phyloP scores from a whole-genome alignment of 1,140 invertebrate species.

The Camponotus pennsylvanicus region DNA sequence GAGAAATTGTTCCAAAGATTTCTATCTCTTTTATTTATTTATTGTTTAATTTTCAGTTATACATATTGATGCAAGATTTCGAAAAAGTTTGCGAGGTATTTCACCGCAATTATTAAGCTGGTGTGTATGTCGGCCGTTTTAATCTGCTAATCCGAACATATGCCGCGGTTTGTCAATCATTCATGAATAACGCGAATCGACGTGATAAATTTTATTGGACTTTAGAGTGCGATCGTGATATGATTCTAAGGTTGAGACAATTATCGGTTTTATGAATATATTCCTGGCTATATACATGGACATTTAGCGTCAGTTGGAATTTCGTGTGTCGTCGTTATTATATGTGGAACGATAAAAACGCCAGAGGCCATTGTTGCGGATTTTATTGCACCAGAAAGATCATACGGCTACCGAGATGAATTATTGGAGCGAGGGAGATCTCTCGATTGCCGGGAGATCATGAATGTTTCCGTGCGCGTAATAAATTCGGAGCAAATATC shows the following conservation, averaged over 20 bases:
- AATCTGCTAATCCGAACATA: slow-evolving; percentile 39
- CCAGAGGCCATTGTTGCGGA: slow-evolving; percentile 53
- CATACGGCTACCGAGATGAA: slow-evolving; percentile 44
- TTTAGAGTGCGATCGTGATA: slow-evolving; percentile 30
- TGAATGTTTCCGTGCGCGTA: slow-evolving; percentile 19
- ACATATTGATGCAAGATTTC: slow-evolving; percentile 7
- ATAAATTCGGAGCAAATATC: slow-evolving; percentile 32
- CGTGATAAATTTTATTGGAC: slow-evolving; percentile 35
- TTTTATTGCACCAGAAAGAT: slow-evolving; percentile 43
- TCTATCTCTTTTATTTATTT: slow-evolving; percentile 25
- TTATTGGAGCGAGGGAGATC: slow-evolving; percentile 43
- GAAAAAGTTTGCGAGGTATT: slow-evolving; percentile 28
- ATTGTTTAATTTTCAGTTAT: slow-evolving; percentile 1
- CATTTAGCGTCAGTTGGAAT: slow-evolving; percentile 68
- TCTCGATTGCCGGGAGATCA: slow-evolving; percentile 12
- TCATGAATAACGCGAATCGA: slow-evolving; percentile 47
- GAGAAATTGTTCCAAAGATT: slow-evolving; percentile 17
- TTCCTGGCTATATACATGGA: slow-evolving; percentile 44
- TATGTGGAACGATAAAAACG: slow-evolving; percentile 65
- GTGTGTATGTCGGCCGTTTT: slow-evolving; percentile 25
- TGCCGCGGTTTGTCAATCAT: neutral
- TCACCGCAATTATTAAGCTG: slow-evolving; percentile 50
- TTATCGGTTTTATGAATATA: slow-evolving; percentile 71
- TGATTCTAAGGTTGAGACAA: slow-evolving; percentile 64
- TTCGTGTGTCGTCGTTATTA: slow-evolving; percentile 52